A percentile compares a stretch with the other conserved stretches of the same genome.
phyloP scores from a whole-genome alignment of 2,797 vertebrate species.

The Brachyrhaphis roseni region DNA sequence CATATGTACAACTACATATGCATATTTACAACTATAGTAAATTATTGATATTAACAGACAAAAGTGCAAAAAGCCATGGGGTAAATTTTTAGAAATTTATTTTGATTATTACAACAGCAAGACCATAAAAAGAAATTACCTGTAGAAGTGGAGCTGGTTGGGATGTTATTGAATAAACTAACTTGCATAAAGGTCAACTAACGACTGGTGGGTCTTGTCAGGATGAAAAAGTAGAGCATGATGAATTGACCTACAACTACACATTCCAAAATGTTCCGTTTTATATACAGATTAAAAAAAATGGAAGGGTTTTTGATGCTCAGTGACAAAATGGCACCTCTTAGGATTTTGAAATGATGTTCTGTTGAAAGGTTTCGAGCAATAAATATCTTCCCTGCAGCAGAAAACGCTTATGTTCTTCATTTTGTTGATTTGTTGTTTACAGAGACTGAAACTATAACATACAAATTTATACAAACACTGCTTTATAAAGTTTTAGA shows the following conservation, averaged over 20 bases:
- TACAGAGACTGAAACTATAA: not conserved
- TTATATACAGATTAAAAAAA: not conserved
- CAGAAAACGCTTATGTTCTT: not conserved
- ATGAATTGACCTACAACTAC: conserved; percentile 18
- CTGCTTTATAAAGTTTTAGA: not conserved
- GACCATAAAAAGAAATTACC: not conserved
- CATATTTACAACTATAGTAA: conserved; percentile 59
- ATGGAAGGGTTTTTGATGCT: not conserved
- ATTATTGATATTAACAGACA: conserved; percentile 55
- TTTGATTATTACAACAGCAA: conserved; percentile 29
- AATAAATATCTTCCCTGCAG: not conserved
- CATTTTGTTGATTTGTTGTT: not conserved
- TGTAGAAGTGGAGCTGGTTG: conserved; percentile 19
- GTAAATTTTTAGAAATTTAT: conserved; percentile 19
- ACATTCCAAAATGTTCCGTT: conserved; percentile 35
- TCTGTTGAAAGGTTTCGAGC: not conserved
- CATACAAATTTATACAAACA: not conserved
- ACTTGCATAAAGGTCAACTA: conserved; percentile 33
- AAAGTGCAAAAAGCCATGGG: conserved; percentile 51
- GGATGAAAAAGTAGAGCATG: conserved; percentile 43
- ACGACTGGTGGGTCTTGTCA: not conserved
- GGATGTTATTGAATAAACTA: too few species aligned
- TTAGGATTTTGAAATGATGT: not conserved
- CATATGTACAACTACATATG: conserved; percentile 56
- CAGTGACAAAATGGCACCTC: not conserved